Evolutionary conservation across 2,113 vertebrate species (phyloP).

Genomic region (Arizona elegans): DNA sequence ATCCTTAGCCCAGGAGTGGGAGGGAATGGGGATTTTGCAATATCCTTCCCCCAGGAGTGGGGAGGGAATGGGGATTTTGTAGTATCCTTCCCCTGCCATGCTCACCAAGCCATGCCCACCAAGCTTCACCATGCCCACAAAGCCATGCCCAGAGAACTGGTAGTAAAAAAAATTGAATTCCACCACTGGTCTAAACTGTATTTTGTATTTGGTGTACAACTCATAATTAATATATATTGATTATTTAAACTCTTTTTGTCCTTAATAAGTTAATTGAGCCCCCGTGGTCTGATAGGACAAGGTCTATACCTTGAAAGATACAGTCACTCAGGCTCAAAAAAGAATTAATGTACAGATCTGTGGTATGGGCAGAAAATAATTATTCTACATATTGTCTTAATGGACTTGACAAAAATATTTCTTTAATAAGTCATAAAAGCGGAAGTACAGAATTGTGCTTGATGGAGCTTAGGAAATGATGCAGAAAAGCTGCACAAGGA

Average conservation of each 20-base stretch:
- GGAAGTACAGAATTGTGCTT: neutral
- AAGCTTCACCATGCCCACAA: too few species aligned
- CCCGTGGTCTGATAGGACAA: neutral
- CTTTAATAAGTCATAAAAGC: slow-evolving; percentile 8
- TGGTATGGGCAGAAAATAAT: neutral
- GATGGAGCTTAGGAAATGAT: neutral
- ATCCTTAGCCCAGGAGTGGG: too few species aligned
- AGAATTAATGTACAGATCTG: neutral
- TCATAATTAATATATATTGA: neutral
- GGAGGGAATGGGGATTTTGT: too few species aligned
- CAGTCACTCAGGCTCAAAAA: neutral
- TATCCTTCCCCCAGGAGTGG: too few species aligned
- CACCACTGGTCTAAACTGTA: neutral
- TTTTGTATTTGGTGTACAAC: neutral
- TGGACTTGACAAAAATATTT: neutral
- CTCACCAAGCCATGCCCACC: too few species aligned
- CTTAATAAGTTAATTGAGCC: neutral
- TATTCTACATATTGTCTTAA: neutral
- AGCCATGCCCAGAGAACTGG: too few species aligned
- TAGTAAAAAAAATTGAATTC: too few species aligned
- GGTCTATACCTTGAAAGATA: neutral
- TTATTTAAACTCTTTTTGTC: neutral
- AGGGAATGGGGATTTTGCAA: too few species aligned
- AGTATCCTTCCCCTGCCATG: too few species aligned
- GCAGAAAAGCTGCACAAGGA: neutral